Evolutionary conservation across 2,113 vertebrate species (phyloP), one percentile per base, ranked within the genome.

Genomic region (Accipiter virgatus): DNA sequence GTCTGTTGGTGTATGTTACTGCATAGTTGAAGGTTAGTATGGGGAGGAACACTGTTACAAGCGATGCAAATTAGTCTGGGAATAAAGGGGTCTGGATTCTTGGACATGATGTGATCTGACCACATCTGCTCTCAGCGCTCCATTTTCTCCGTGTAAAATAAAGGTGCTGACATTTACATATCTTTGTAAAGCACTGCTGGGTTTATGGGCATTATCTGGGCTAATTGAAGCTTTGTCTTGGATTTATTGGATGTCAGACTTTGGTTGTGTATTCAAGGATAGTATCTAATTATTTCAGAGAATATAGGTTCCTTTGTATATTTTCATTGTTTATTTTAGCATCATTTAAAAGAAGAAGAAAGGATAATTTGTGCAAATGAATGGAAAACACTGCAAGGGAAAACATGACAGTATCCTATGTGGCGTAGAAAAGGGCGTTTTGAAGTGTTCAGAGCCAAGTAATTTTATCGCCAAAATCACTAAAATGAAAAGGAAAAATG

Each of bases 141-240:
- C 81, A 34, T 91, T 89, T 95, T 80, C 65, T 82, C 42, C 36
- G 7, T 82, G 14, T 40, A 52, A 73, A 95, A 95, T 80, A 63
- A 91, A 95, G 96, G 81, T 97, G 89, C 93, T 95, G 91, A 85
- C 89, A 91, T 95, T 86, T 92, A 32, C 72, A 23, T 86, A 25
- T 40, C 93, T 75, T 31, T 83, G 71, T 59, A 48, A 95, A 90
- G 89, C 90, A 36, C 50, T 86, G 67, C 47, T 13, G 67, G 61
- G 38, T 96, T 91, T 80, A 58, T 73, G 74, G 75, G 78, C 86
- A 66, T 96, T 85, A 77, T 75, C 63, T 62, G 81, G 71, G 67
- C 81, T 93, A 91, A 91, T 82, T 85, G 89, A 80, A 77, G 29
- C 87, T 85, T 95, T 95, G 89, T 89, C 91, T 88, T 70, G 87